A percentile compares a stretch with the other conserved stretches of the same genome.
Conservation (phyloP, 2,797 vertebrate genomes). For the Masticophis lateralis region DNA sequence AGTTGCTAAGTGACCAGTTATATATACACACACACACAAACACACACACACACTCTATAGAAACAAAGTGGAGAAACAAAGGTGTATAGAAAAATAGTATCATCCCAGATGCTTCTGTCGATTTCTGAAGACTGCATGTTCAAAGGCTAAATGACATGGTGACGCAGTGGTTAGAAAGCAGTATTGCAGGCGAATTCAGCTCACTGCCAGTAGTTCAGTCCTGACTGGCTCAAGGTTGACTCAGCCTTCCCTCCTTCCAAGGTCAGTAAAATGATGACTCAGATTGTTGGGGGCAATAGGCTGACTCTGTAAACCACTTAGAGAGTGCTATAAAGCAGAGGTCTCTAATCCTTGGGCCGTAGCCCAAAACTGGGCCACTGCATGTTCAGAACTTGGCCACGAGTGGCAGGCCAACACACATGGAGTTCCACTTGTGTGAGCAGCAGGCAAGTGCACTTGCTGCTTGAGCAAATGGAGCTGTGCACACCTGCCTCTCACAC, state of each 20-base stretch:
- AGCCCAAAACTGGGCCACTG: not conserved
- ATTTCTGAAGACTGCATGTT: not conserved
- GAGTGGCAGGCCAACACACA: not conserved
- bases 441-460: too few species aligned
- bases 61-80: not conserved
- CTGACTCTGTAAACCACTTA: not conserved
- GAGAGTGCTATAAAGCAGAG: not conserved
- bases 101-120: not conserved
- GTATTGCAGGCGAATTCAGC: not conserved
- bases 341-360: not conserved
- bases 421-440: not conserved
- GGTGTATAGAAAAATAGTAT: not conserved
- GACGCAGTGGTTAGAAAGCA: not conserved
- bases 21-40: not conserved
- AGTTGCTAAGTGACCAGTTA: not conserved
- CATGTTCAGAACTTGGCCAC: not conserved
- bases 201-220: not conserved
- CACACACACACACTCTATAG: too few species aligned
- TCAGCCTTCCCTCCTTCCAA: not conserved
- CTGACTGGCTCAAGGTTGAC: not conserved
- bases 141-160: not conserved
- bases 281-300: not conserved
- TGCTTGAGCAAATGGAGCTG: not conserved
- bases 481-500: not conserved
- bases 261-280: not conserved